A percentile compares a stretch with the other conserved stretches of the same genome.
These are phyloP conservation scores for Emberiza fucata DNA, from an alignment of 2,113 vertebrate species.

Conservation along the genomic window DNA sequence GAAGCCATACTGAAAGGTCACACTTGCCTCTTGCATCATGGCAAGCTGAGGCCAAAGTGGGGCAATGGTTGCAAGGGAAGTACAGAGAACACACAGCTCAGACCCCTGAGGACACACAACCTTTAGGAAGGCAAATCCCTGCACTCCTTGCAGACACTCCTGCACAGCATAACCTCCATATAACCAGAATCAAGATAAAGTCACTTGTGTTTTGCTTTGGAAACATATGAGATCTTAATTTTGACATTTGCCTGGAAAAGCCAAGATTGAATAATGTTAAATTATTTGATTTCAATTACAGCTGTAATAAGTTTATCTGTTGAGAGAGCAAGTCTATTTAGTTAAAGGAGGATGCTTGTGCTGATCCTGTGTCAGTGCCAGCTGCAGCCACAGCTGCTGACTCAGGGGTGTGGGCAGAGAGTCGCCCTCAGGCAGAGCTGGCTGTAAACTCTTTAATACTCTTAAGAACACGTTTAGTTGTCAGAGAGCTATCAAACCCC, in stretches of 20 bases:
- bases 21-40: not conserved
- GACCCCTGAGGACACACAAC: not conserved
- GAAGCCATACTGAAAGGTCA: not conserved
- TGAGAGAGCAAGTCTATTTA: not conserved
- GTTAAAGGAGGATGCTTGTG: not conserved
- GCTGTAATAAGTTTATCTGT: not conserved
- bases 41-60: not conserved
- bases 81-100: not conserved
- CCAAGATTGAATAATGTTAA: not conserved
- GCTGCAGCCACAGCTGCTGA: conserved; percentile 11
- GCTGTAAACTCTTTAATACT: conserved; percentile 27
- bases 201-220: not conserved
- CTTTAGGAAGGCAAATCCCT: not conserved
- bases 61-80: not conserved
- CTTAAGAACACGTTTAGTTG: conserved; percentile 29
- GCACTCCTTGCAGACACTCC: not conserved
- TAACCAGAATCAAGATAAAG: not conserved
- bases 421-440: conserved; percentile 20
- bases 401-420: conserved; percentile 7
- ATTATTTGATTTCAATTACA: not conserved
- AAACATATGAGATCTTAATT: not conserved
- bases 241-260: not conserved
- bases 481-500: conserved; percentile 21
- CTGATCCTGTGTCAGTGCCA: not conserved
- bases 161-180: not conserved